Conservation (phyloP, 2,797 vertebrate genomes). For the Halcyon chelicuti region DNA sequence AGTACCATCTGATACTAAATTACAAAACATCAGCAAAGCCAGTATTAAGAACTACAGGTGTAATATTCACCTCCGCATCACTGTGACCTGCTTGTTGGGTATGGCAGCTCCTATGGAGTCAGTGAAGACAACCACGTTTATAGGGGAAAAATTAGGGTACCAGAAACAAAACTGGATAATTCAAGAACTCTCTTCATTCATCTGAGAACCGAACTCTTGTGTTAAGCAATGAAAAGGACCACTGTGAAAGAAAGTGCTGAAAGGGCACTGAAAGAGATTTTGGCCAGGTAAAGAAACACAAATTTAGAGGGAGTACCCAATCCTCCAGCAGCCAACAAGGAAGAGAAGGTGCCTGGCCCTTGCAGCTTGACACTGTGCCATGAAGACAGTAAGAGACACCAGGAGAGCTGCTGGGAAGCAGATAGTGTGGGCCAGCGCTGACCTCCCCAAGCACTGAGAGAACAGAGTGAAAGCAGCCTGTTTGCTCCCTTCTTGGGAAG, state of each 20-base stretch:
- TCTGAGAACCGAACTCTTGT: not conserved
- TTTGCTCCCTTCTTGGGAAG: not conserved
- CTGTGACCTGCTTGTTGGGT: accelerated
- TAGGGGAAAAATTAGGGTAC: not conserved
- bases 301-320: not conserved
- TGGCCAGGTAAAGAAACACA: not conserved
- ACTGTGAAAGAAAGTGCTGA: not conserved
- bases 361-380: not conserved
- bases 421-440: accelerated
- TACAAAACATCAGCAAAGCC: not conserved
- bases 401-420: not conserved
- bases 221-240: not conserved
- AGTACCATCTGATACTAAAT: accelerated
- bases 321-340: not conserved
- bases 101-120: not conserved
- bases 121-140: not conserved
- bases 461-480: not conserved
- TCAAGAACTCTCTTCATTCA: not conserved
- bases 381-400: not conserved
- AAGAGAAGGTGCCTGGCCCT: not conserved
- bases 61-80: accelerated
- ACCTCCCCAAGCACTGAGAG: not conserved
- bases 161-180: not conserved
- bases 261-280: not conserved
- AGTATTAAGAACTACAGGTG: not conserved